phyloP scores from a whole-genome alignment of 2,888 invertebrate species.

The Diploptera punctata region DNA sequence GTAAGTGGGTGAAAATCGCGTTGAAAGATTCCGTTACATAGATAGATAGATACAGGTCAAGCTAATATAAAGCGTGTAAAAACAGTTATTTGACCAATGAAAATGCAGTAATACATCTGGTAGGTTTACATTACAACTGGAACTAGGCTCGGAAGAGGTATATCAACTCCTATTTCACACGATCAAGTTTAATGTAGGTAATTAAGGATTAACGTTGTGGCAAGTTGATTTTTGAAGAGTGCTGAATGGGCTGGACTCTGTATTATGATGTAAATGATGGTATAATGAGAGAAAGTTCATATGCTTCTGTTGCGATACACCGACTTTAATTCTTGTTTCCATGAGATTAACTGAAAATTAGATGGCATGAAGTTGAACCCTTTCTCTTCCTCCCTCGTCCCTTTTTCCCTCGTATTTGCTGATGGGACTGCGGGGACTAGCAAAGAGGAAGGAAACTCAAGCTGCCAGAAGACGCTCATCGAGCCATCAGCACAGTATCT shows the following conservation, averaged over 20 bases:
- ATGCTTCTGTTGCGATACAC: conserved; percentile 55
- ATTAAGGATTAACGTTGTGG: no score
- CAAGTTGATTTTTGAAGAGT: no score
- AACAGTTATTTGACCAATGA: no score
- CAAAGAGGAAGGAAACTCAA: not conserved
- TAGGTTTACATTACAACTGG: no score
- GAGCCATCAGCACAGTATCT: not conserved
- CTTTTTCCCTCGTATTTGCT: conserved; percentile 15
- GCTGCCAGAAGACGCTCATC: conserved; percentile 19
- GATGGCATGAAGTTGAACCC: conserved; percentile 54
- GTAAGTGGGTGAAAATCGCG: no score
- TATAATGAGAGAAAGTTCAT: conserved; percentile 52
- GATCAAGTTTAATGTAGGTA: no score
- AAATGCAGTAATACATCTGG: no score
- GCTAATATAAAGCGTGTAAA: no score
- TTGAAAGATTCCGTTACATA: no score
- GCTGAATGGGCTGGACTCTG: not conserved
- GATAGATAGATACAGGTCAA: no score
- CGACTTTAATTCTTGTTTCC: conserved; percentile 59
- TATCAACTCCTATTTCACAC: no score
- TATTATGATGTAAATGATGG: not conserved
- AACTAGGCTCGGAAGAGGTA: no score
- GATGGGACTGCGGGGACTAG: conserved; percentile 5
- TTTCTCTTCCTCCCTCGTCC: not conserved
- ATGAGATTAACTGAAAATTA: conserved; percentile 59